Conservation (phyloP, 1,140 invertebrate genomes). For the Drosophila arawakana region DNA sequence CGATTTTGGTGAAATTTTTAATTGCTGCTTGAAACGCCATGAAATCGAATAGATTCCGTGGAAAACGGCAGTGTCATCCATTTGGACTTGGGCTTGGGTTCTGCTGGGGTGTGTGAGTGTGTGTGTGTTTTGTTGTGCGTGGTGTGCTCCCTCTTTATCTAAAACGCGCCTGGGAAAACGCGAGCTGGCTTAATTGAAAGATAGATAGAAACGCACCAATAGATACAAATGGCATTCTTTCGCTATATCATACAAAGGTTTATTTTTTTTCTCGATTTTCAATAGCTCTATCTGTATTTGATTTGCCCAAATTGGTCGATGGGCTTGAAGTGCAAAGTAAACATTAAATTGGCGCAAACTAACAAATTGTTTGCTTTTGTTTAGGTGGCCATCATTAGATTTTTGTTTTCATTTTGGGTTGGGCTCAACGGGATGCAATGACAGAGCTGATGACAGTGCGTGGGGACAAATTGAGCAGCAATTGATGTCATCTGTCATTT, state of each 20-base stretch:
- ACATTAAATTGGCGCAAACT: conserved; percentile 82
- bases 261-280: conserved; percentile 6
- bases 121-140: conserved; percentile 30
- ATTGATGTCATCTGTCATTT: conserved; percentile 33
- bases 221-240: conserved; percentile 35
- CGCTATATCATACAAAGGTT: conserved; percentile 48
- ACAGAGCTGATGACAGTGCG: conserved; percentile 15
- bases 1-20: conserved; percentile 77
- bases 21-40: conserved; percentile 61
- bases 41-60: conserved; percentile 53
- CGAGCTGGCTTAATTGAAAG: conserved; percentile 71
- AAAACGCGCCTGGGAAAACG: conserved; percentile 75
- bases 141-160: conserved; percentile 57
- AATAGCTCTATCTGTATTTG: conserved; percentile 58
- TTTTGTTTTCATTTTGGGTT: conserved; percentile 29
- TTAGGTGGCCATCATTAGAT: conserved; percentile 26
- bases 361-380: conserved; percentile 61
- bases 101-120: conserved; percentile 27
- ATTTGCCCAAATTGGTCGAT: conserved; percentile 62
- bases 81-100: conserved; percentile 49
- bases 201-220: conserved; percentile 51
- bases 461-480: conserved; percentile 26
- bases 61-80: conserved; percentile 73
- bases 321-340: conserved; percentile 73
- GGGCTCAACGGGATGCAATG: conserved; percentile 28